phyloP scores from a whole-genome alignment of 2,113 vertebrate species.

The Dicrurus megarhynchus region DNA sequence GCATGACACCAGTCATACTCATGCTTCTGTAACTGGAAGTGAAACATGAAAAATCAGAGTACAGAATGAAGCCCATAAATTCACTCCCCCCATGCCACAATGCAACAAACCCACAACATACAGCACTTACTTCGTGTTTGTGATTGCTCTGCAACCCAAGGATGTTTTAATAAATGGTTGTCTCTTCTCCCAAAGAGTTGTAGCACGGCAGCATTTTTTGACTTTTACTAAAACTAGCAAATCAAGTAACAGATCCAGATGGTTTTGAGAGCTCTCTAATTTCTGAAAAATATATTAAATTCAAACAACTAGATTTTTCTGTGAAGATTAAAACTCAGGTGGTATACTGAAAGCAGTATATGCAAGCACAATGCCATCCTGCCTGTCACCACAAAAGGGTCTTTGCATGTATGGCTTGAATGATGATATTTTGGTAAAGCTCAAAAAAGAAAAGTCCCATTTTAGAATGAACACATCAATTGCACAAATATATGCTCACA shows the following conservation, averaged over 20 bases:
- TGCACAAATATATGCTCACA: not conserved
- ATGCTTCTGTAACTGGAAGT: not conserved
- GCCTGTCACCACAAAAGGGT: not conserved
- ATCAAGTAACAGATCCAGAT: not conserved
- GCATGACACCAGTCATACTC: not conserved
- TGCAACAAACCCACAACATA: not conserved
- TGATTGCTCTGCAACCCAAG: not conserved
- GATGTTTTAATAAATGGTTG: not conserved
- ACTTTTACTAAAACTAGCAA: not conserved
- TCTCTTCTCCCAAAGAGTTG: not conserved
- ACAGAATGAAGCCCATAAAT: not conserved
- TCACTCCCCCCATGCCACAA: rapidly evolving
- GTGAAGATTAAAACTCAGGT: not conserved
- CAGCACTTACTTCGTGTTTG: not conserved
- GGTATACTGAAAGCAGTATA: not conserved
- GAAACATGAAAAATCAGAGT: not conserved
- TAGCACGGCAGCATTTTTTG: not conserved
- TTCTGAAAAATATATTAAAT: not conserved
- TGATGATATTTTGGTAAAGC: not conserved
- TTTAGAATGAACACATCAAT: not conserved
- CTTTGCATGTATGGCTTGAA: not conserved
- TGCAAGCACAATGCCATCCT: not conserved
- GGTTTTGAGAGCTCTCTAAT: not conserved
- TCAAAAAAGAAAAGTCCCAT: not conserved
- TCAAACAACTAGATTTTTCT: not conserved